Conservation (phyloP, 2,888 invertebrate species). For the Adelognathus sp. region DNA sequence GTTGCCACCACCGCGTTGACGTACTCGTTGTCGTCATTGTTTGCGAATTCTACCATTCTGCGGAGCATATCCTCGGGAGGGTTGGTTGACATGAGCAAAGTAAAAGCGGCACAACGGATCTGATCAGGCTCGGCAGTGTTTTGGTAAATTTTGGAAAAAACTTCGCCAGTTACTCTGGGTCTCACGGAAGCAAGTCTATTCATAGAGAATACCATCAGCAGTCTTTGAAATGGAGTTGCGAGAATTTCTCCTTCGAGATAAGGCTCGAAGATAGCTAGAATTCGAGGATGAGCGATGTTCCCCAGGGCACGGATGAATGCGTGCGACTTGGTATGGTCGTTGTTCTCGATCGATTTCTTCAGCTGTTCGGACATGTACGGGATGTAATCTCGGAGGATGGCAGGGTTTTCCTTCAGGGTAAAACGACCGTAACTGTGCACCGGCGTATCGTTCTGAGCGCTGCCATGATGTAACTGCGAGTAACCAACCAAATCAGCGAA, state of each 20-base stretch:
- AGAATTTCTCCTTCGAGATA: conserved; percentile 85
- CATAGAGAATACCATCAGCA: conserved; percentile 85
- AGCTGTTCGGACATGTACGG: conserved; percentile 84
- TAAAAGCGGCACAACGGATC: conserved; percentile 86
- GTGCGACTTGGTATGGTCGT: conserved; percentile 84
- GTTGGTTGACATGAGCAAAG: conserved; percentile 84
- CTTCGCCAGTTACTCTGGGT: conserved; percentile 83
- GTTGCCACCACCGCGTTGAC: conserved; percentile 87
- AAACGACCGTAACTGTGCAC: conserved; percentile 86
- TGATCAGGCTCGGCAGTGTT: conserved; percentile 86
- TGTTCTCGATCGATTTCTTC: conserved; percentile 82
- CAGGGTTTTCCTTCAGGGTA: conserved; percentile 82
- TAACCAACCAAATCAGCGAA: conserved; percentile 84
- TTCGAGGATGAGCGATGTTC: conserved; percentile 85
- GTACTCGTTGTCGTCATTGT: conserved; percentile 84
- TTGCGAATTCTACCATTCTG: conserved; percentile 87
- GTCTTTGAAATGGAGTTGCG: conserved; percentile 85
- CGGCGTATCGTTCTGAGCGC: conserved; percentile 85
- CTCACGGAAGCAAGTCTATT: conserved; percentile 82
- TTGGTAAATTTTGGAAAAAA: conserved; percentile 86
- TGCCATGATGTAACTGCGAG: conserved; percentile 84
- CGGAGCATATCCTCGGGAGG: conserved; percentile 86
- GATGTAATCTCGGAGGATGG: conserved; percentile 84
- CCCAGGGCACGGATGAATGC: conserved; percentile 86
- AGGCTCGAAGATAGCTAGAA: conserved; percentile 85